These are phyloP conservation scores for Anser cygnoides DNA, from an alignment of 2,113 vertebrate species.

Conservation along the genomic window DNA sequence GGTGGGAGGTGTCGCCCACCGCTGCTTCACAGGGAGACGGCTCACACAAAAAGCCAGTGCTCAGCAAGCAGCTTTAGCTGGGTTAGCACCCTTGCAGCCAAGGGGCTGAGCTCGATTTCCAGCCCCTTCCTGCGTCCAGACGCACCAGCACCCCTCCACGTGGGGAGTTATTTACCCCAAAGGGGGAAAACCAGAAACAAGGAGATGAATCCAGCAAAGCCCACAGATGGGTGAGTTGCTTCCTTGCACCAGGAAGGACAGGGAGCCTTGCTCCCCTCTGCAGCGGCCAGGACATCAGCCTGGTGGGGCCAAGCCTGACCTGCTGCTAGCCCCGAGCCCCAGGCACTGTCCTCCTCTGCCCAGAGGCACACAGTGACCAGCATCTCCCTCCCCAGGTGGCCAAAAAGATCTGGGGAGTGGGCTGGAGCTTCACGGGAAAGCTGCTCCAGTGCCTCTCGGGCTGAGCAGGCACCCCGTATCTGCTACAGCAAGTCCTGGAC, in stretches of 20 bases:
- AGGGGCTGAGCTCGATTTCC: background rate
- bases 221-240: background rate
- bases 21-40: background rate
- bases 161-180: background rate
- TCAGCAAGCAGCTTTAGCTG: background rate
- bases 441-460: background rate
- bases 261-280: background rate
- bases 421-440: background rate
- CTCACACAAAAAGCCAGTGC: background rate
- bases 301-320: background rate
- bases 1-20: background rate
- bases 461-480: background rate
- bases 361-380: background rate
- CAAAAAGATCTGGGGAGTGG: too few relatives aligned
- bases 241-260: background rate
- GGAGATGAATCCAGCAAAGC: background rate
- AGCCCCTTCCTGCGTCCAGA: accelerated
- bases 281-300: background rate
- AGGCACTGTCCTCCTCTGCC: background rate
- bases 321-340: background rate
- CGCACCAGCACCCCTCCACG: background rate
- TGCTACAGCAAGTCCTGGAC: background rate
- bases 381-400: too few relatives aligned
- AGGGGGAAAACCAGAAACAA: background rate
- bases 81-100: background rate